These are phyloP conservation scores for Paracentrotus lividus DNA, from an alignment of 53 echinoderm and acorn worm genomes.

Conservation along the genomic window DNA sequence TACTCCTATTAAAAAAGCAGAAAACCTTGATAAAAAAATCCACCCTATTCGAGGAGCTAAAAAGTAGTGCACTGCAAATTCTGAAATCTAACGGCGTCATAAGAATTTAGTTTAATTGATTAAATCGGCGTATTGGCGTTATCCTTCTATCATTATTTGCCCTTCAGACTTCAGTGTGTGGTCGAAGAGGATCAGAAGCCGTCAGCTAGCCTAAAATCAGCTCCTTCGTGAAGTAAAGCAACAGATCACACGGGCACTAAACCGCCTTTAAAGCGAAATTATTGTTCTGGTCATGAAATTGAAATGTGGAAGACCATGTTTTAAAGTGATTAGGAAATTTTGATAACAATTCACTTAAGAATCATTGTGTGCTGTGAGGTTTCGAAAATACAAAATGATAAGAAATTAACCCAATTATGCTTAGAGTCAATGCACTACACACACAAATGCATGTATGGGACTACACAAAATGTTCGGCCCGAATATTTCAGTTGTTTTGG, in stretches of 20 bases:
- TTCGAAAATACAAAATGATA: too few species aligned
- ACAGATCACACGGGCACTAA: background rate
- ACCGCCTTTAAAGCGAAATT: background rate
- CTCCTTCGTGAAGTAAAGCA: background rate
- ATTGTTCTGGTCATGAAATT: too few species aligned
- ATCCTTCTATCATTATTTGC: background rate
- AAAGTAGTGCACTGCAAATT: background rate
- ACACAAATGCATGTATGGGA: too few species aligned
- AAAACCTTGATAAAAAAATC: background rate
- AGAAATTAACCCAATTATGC: too few species aligned
- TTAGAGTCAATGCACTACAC: too few species aligned
- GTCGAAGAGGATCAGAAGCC: background rate
- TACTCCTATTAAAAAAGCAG: too few species aligned
- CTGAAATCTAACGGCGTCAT: background rate
- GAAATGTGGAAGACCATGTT: too few species aligned
- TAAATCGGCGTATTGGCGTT: conserved; percentile 8
- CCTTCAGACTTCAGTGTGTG: conserved; percentile 14
- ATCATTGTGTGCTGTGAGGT: too few species aligned
- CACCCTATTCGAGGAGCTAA: background rate
- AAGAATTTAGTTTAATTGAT: conserved; percentile 10
- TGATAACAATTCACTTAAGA: too few species aligned
- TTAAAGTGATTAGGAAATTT: too few species aligned
- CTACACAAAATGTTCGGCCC: too few species aligned
- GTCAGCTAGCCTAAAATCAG: background rate
- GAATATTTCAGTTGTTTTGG: too few species aligned